Conservation (phyloP, 1,140 invertebrate species). For the Cydia splendana region DNA sequence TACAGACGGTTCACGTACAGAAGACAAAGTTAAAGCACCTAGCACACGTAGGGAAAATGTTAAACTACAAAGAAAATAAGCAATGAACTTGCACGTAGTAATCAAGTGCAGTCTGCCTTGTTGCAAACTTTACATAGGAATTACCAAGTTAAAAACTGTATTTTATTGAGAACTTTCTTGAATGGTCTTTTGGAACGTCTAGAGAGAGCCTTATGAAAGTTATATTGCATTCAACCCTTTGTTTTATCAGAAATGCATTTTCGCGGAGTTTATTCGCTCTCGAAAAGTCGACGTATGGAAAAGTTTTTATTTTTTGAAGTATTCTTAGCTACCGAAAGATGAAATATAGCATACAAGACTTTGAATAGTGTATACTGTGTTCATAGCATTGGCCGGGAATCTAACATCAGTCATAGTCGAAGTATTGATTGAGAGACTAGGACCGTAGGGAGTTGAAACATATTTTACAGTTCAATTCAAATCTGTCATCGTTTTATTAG, state of each 20-base stretch:
- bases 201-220: constrained; percentile 30
- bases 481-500: too few relatives aligned
- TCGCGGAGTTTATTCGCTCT: not conserved
- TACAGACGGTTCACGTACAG: constrained; percentile 28
- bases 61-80: constrained; percentile 65
- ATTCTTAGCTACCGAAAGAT: too few relatives aligned
- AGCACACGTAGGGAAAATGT: constrained; percentile 50
- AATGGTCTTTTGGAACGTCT: constrained; percentile 25
- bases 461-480: too few relatives aligned
- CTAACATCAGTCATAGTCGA: too few relatives aligned
- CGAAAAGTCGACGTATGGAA: not conserved
- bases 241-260: constrained; percentile 23
- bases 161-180: constrained; percentile 38
- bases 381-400: too few relatives aligned
- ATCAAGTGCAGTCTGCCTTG: constrained; percentile 58
- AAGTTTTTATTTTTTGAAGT: not conserved
- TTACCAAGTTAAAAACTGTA: constrained; percentile 46
- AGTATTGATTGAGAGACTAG: too few relatives aligned
- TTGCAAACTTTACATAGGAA: constrained; percentile 60
- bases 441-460: too few relatives aligned
- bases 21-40: constrained; percentile 32
- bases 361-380: too few relatives aligned
- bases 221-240: constrained; percentile 18
- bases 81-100: constrained; percentile 45
- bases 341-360: too few relatives aligned